Conservation (phyloP, 1,140 invertebrate species). For the Drosophila burlai region DNA sequence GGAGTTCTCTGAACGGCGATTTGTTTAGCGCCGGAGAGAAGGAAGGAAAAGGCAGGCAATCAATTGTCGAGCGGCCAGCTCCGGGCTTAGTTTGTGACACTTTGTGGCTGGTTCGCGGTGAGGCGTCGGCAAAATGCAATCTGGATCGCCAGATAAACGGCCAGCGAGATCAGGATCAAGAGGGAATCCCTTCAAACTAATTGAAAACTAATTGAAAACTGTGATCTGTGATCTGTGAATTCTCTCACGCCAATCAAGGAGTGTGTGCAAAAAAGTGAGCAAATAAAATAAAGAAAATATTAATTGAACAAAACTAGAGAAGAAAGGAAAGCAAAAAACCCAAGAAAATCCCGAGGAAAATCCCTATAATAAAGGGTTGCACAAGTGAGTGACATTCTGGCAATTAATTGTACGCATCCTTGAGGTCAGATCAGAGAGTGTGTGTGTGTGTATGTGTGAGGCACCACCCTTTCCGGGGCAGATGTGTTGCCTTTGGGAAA, state of each 20-base stretch:
- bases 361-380: slow-evolving; percentile 36
- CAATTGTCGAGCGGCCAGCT: slow-evolving; percentile 52
- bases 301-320: slow-evolving; percentile 55
- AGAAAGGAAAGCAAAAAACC: slow-evolving; percentile 1
- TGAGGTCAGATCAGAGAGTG: slow-evolving; percentile 19
- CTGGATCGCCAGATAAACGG: slow-evolving; percentile 24
- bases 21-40: slow-evolving; percentile 5
- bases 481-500: slow-evolving; percentile 40
- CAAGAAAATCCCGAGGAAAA: slow-evolving; percentile 10
- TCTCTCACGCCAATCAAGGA: slow-evolving; percentile 75
- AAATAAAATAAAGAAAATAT: slow-evolving; percentile 19
- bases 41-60: slow-evolving; percentile 20
- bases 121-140: slow-evolving; percentile 50
- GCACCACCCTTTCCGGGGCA: slow-evolving; percentile 39
- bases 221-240: slow-evolving; percentile 16
- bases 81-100: slow-evolving; percentile 40
- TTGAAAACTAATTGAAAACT: not conserved
- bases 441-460: slow-evolving; percentile 5
- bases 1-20: slow-evolving; percentile 4
- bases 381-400: slow-evolving; percentile 60
- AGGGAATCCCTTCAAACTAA: slow-evolving; percentile 8
- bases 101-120: slow-evolving; percentile 14
- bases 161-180: slow-evolving; percentile 7
- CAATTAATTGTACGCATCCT: slow-evolving; percentile 44
- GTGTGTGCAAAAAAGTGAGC: slow-evolving; percentile 15